These are phyloP conservation scores for Clamator glandarius DNA, from an alignment of 2,797 vertebrate species.

Conservation along the genomic window DNA sequence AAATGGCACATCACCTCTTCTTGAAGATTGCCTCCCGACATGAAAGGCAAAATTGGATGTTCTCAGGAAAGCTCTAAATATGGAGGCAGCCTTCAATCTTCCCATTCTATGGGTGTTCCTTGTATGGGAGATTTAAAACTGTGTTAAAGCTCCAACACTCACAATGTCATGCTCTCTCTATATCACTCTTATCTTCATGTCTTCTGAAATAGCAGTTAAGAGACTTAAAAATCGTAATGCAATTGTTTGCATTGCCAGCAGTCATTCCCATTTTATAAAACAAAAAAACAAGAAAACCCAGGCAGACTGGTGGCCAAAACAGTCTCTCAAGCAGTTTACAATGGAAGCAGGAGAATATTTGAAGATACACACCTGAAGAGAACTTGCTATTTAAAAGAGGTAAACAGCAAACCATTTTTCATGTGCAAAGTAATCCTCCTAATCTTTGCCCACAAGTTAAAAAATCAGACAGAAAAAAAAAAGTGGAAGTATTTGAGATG, in stretches of 20 bases:
- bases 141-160: background rate
- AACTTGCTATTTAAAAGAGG: background rate
- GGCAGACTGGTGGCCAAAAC: background rate
- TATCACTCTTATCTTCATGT: background rate
- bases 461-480: background rate
- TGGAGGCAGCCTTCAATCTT: accelerated
- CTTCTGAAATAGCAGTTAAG: background rate
- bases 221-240: background rate
- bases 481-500: background rate
- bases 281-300: background rate
- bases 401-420: background rate
- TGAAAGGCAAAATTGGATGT: background rate
- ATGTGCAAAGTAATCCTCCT: background rate
- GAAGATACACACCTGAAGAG: background rate
- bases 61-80: background rate
- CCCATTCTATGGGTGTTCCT: background rate
- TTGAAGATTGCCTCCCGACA: background rate
- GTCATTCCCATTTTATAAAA: background rate
- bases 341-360: background rate
- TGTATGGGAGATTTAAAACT: background rate
- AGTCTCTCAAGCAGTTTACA: background rate
- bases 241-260: background rate
- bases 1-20: background rate
- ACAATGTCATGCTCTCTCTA: background rate
- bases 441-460: background rate